Evolutionary conservation across 2,797 vertebrate genomes (phyloP).

Genomic region (Bucorvus abyssinicus): DNA sequence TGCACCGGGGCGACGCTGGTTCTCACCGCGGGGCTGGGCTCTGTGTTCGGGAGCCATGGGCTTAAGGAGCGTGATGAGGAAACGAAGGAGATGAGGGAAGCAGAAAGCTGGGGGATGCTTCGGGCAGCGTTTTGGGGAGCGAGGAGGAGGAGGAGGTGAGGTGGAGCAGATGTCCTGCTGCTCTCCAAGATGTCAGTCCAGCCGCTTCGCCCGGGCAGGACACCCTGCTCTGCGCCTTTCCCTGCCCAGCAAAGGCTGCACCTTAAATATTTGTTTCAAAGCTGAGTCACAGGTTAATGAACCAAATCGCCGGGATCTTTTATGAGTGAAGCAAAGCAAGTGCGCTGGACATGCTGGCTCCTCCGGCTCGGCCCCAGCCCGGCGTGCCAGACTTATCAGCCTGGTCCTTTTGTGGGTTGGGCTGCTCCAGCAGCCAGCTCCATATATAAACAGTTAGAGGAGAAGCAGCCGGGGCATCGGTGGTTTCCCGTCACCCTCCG

Average conservation of each 20-base stretch:
- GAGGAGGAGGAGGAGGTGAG: background rate
- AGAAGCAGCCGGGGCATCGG: background rate
- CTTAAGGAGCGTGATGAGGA: background rate
- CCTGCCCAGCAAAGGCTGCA: background rate
- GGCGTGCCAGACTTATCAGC: conserved; percentile 39
- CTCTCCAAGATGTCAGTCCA: background rate
- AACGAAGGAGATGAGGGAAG: background rate
- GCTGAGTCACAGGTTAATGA: conserved; percentile 37
- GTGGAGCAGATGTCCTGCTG: background rate
- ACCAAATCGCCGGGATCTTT: background rate
- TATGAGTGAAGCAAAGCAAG: background rate
- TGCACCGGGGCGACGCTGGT: background rate
- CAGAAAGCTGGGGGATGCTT: background rate
- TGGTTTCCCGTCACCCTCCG: conserved; percentile 15
- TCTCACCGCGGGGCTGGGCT: rapidly evolving
- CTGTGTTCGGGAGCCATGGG: rapidly evolving
- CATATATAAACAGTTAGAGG: background rate
- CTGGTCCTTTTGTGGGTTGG: conserved; percentile 17
- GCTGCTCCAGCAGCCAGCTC: conserved; percentile 4
- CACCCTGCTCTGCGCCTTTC: background rate
- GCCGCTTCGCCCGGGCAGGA: background rate
- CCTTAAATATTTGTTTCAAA: background rate
- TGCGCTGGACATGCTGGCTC: background rate
- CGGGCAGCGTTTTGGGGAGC: background rate
- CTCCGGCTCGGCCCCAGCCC: background rate